Base-by-base conservation (phyloP, 37 sponge, comb jelly and placozoan genomes). In the Halisarca cf. caerulea region DNA sequence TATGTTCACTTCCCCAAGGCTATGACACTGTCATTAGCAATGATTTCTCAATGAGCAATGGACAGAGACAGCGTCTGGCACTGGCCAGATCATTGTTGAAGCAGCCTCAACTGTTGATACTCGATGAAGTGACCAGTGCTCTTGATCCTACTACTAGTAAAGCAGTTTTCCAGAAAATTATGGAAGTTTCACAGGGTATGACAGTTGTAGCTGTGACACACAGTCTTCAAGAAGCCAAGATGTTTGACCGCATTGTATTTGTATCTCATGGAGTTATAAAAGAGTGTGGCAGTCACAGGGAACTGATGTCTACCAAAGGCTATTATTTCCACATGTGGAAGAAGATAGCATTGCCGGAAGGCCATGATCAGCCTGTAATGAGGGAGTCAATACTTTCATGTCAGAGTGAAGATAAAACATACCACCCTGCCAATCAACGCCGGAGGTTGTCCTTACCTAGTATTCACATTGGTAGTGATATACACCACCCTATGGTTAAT, bases 51-150 rank as follows among this genome's bases (percentile, higher is more conserved):
- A 83, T 91, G 44, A 87, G 87, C 42, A 83, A 86, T 25, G 91
- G 91, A 1, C 87, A 87, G 77, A 74, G 34, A 55, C 91, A 87
- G 84, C 38, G 87, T 18, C 44, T 91, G 15, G 91, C 87, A 0
- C 45, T 91, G 41, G 91, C 91, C 21, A 82, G 91, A 38, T 69
- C 86, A 82, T 47, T 91, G 47, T 39, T 91, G 34, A 51, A 66
- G 36, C 43, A 81, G 5, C 73, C 91, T 1, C 79, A 83, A 8
- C 66, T 91, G 18, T 59, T 83, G 6, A 41, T 91, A 2, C 44
- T 91, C 58, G 91, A 91, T 69, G 91, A 91, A 59, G 79, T 86
- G 36, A 91, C 87, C 3, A 82, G 83, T 80, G 87, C 83, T 33
- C 81, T 87, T 6, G 91, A 91, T 66, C 91, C 84, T 9, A 4